Evolutionary conservation across 2,113 vertebrate species (phyloP).

Genomic region (Erpornis zantholeuca): DNA sequence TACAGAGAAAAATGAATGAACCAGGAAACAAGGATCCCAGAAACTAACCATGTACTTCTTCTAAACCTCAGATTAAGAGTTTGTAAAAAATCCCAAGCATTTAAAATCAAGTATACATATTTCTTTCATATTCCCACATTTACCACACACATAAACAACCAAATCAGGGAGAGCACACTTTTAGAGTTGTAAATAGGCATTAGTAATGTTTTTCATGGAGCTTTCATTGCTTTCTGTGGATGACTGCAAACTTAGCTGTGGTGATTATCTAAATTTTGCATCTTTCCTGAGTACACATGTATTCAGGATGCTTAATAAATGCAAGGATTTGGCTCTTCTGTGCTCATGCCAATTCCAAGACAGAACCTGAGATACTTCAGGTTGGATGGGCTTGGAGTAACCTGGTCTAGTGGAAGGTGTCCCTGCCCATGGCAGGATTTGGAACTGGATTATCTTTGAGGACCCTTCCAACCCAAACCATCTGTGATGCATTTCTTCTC

Average conservation of each 20-base stretch:
- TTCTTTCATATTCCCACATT: neutral
- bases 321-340: neutral
- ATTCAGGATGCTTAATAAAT: neutral
- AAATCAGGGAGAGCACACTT: neutral
- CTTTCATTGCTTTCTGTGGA: neutral
- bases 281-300: neutral
- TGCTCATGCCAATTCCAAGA: neutral
- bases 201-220: neutral
- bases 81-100: neutral
- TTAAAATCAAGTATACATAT: neutral
- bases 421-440: neutral
- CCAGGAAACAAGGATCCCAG: neutral
- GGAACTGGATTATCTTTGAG: neutral
- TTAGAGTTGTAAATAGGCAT: neutral
- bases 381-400: neutral
- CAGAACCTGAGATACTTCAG: neutral
- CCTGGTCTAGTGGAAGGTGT: neutral
- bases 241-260: neutral
- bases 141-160: neutral
- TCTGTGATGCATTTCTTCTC: neutral
- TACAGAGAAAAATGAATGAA: neutral
- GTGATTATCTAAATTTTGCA: neutral
- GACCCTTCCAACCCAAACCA: neutral
- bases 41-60: neutral
- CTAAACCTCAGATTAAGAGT: neutral